Percentiles rank a stretch among this genome's conserved stretches.
These are phyloP conservation scores for Epizoanthus stellaris DNA, from an alignment of 92 coral and sea anemone species.

Conservation along the genomic window DNA sequence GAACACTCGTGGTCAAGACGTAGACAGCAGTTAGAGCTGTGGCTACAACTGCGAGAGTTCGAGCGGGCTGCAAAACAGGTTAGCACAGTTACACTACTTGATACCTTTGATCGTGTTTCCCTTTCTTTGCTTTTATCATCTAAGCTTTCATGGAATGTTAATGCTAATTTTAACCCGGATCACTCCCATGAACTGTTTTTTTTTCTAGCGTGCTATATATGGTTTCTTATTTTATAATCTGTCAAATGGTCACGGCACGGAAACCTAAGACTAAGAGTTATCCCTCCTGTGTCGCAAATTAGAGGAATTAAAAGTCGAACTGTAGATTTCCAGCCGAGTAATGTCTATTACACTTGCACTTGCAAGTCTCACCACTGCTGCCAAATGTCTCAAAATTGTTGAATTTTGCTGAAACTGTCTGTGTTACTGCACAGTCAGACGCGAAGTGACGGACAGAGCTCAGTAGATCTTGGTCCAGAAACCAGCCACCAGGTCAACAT, in stretches of 20 bases:
- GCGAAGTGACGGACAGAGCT: background rate
- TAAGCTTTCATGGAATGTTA: constrained; percentile 50
- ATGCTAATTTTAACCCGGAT: constrained; percentile 13
- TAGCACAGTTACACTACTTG: constrained; percentile 17
- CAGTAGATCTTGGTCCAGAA: background rate
- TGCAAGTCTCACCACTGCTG: background rate
- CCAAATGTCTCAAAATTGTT: constrained; percentile 15
- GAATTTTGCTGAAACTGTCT: constrained; percentile 33
- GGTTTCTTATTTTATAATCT: constrained; percentile 6
- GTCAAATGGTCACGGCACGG: constrained; percentile 26
- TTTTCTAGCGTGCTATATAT: constrained; percentile 18
- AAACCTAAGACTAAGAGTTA: constrained; percentile 16
- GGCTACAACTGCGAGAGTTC: constrained; percentile 96
- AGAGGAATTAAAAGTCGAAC: background rate
- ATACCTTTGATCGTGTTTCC: constrained; percentile 4
- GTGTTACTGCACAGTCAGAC: background rate
- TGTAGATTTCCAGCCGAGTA: constrained; percentile 2
- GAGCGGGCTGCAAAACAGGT: constrained; percentile 98
- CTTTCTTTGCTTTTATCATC: constrained; percentile 26
- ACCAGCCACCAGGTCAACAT: background rate
- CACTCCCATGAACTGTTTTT: constrained; percentile 30
- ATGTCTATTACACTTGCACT: constrained; percentile 8
- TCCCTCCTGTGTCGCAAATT: background rate
- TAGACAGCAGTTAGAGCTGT: constrained; percentile 92
- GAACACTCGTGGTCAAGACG: constrained; percentile 98